These are phyloP conservation scores for Dipodomys spectabilis DNA, from an alignment of 2,113 vertebrate species.

Conservation along the genomic window DNA sequence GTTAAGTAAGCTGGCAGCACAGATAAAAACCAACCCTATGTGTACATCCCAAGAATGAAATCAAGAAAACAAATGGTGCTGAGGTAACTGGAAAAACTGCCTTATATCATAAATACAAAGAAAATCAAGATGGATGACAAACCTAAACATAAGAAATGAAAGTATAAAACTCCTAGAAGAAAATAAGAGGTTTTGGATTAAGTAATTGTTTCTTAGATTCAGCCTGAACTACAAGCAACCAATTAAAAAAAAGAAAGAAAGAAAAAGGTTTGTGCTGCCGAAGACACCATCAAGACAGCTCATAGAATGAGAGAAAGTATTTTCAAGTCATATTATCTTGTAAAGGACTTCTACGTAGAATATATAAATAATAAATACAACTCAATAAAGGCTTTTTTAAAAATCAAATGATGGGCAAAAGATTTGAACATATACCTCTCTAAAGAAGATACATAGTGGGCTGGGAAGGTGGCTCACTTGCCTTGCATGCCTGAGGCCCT, in stretches of 20 bases:
- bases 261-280: not conserved
- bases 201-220: not conserved
- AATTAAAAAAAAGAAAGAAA: constrained; percentile 1
- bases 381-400: not conserved
- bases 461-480: too few species aligned
- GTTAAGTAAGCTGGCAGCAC: not conserved
- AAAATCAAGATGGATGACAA: too few species aligned
- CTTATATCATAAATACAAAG: not conserved
- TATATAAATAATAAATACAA: constrained; percentile 13
- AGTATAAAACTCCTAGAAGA: too few species aligned
- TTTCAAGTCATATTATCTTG: not conserved
- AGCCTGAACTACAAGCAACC: not conserved
- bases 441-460: not conserved
- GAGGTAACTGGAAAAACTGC: not conserved
- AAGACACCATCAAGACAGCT: not conserved
- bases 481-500: too few species aligned
- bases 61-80: not conserved
- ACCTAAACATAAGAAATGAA: too few species aligned
- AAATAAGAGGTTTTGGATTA: too few species aligned
- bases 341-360: not conserved
- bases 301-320: not conserved
- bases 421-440: not conserved
- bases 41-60: not conserved
- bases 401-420: not conserved
- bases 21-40: not conserved